phyloP scores from a whole-genome alignment of 1,140 invertebrate species.

The Hylaeus anthracinus region DNA sequence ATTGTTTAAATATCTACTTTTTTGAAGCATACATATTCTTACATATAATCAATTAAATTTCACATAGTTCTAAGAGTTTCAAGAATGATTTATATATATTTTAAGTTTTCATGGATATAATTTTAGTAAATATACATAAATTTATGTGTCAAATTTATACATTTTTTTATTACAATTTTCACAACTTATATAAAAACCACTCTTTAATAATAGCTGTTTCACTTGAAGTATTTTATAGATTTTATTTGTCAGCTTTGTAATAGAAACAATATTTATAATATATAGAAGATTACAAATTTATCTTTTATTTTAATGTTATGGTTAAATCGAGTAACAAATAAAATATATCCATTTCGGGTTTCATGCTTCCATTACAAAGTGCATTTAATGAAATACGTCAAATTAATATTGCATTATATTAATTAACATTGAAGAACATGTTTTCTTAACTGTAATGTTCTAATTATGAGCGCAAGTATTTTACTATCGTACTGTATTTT shows the following conservation, averaged over 20 bases:
- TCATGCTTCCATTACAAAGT: not conserved
- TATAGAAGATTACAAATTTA: not conserved
- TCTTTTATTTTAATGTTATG: not conserved
- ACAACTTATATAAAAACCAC: not conserved
- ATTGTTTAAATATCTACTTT: no score
- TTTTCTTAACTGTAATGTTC: not conserved
- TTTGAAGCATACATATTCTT: no score
- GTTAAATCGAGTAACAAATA: not conserved
- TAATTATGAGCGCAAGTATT: not conserved
- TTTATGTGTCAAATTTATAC: no score
- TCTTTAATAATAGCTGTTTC: not conserved
- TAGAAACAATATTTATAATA: not conserved
- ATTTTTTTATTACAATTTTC: not conserved
- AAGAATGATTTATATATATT: no score
- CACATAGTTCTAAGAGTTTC: no score
- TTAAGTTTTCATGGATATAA: no score
- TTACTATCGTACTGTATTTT: conserved; percentile 5
- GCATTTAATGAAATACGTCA: conserved; percentile 31
- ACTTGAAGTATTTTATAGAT: conserved; percentile 24
- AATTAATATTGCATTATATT: not conserved
- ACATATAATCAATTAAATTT: not conserved
- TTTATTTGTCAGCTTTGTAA: not conserved
- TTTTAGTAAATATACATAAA: no score
- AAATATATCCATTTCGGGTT: not conserved
- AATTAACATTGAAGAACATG: not conserved